These are phyloP conservation scores for Epicauta chinensis DNA, from an alignment of 1,140 invertebrate genomes.

Conservation along the genomic window DNA sequence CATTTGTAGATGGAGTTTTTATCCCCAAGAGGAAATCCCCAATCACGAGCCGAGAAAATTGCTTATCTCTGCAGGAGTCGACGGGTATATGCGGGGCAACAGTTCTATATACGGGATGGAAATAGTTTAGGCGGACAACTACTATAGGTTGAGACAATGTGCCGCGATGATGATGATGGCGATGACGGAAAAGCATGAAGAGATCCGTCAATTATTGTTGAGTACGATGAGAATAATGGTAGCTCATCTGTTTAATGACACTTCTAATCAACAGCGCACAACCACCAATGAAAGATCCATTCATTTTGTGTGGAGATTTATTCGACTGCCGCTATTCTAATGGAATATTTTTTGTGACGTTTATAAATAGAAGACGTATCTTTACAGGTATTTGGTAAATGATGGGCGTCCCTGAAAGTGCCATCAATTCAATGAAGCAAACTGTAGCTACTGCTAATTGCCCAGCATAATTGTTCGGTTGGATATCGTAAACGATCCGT, in stretches of 20 bases:
- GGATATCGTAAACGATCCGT: too few species aligned
- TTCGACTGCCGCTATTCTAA: background rate
- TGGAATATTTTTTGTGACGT: too few species aligned
- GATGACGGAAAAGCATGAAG: constrained; percentile 4
- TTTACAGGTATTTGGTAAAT: too few species aligned
- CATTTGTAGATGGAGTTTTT: constrained; percentile 69
- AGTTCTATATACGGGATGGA: background rate
- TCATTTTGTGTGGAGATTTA: background rate
- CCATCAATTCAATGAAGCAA: too few species aligned
- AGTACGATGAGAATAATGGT: constrained; percentile 13
- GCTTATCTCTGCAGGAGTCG: constrained; percentile 43
- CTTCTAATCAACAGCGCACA: constrained; percentile 27
- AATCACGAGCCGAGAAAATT: constrained; percentile 67
- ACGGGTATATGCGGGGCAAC: constrained; percentile 17
- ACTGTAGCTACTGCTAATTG: too few species aligned
- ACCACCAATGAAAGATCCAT: background rate
- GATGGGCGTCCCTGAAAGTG: too few species aligned
- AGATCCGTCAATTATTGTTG: constrained; percentile 32
- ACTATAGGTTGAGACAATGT: constrained; percentile 24
- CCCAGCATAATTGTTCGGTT: too few species aligned
- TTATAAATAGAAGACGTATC: too few species aligned
- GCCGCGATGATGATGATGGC: constrained; percentile 3
- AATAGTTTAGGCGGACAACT: background rate
- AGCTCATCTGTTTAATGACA: constrained; percentile 29
- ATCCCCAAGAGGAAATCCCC: constrained; percentile 58